These are phyloP conservation scores for Xylocampa areola DNA, from an alignment of 2,888 invertebrate species.

Conservation along the genomic window DNA sequence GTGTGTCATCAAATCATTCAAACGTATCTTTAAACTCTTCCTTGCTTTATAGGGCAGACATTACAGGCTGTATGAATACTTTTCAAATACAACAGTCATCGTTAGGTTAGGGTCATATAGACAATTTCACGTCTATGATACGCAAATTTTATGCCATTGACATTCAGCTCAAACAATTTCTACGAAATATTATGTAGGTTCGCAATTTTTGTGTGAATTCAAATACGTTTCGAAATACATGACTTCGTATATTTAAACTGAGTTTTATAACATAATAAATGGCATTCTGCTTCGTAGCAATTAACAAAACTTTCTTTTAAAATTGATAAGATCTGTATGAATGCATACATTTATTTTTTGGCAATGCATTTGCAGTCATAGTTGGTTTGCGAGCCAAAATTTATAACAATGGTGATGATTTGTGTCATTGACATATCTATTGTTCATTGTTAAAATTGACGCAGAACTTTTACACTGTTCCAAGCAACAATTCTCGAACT, in stretches of 20 bases:
- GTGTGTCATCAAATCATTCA: slow-evolving; percentile 50
- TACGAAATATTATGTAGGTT: slow-evolving; percentile 45
- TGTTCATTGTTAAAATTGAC: slow-evolving; percentile 66
- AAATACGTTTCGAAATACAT: slow-evolving; percentile 38
- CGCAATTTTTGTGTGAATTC: slow-evolving; percentile 22
- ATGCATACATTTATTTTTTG: slow-evolving; percentile 45
- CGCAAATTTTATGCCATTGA: slow-evolving; percentile 55
- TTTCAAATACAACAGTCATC: slow-evolving; percentile 6
- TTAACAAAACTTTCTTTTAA: slow-evolving; percentile 52
- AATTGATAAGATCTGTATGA: slow-evolving; percentile 55
- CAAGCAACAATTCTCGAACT: slow-evolving; percentile 18
- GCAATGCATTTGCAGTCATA: slow-evolving; percentile 43
- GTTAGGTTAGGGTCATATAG: slow-evolving; percentile 41
- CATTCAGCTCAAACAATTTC: slow-evolving; percentile 53
- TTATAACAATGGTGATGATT: slow-evolving; percentile 60
- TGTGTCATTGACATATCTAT: slow-evolving; percentile 65
- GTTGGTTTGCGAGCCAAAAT: slow-evolving; percentile 52
- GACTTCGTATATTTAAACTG: slow-evolving; percentile 21
- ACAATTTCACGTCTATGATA: slow-evolving; percentile 44
- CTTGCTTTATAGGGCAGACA: slow-evolving; percentile 47
- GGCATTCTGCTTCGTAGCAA: slow-evolving; percentile 12
- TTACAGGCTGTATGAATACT: slow-evolving; percentile 12
- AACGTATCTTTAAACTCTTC: slow-evolving; percentile 36
- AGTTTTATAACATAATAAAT: slow-evolving; percentile 21
- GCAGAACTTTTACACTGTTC: slow-evolving; percentile 47